These are phyloP conservation scores for Matsumyia berberina DNA, from an alignment of 2,888 invertebrate genomes.

Conservation along the genomic window DNA sequence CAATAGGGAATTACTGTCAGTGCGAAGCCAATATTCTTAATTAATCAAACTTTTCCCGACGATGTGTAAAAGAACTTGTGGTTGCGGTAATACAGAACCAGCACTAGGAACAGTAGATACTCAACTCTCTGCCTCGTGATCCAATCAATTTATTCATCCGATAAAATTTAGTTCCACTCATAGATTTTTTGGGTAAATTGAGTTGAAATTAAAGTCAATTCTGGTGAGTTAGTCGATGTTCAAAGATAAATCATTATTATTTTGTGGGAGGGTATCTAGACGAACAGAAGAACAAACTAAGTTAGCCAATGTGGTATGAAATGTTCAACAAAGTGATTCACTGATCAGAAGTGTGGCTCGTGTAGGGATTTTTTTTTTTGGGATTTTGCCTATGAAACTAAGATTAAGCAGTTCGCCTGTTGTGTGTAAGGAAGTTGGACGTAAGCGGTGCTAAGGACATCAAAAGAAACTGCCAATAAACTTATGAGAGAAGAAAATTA, in stretches of 20 bases:
- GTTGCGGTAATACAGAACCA: background rate
- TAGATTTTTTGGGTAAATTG: background rate
- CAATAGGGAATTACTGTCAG: conserved; percentile 13
- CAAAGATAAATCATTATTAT: conserved; percentile 31
- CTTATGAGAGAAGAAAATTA: too few species aligned
- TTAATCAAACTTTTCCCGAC: conserved; percentile 28
- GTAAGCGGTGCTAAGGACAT: too few species aligned
- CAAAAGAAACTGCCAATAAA: too few species aligned
- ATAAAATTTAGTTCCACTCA: conserved; percentile 24
- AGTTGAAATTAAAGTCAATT: background rate
- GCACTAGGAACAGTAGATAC: too few species aligned
- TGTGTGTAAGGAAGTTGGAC: background rate
- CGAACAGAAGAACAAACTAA: background rate
- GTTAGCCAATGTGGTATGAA: too few species aligned
- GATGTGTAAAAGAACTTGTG: conserved; percentile 5
- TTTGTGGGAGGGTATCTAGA: background rate
- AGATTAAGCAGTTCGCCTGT: background rate
- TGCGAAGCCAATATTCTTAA: conserved; percentile 19
- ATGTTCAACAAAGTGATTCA: too few species aligned
- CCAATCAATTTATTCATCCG: conserved; percentile 25
- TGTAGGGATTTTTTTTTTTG: background rate
- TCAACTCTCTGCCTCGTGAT: background rate
- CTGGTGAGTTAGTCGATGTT: background rate
- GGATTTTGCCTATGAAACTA: background rate
- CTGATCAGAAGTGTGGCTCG: conserved; percentile 4